Evolutionary conservation across 2,888 invertebrate species (phyloP).

Genomic region (Microchrysa polita): DNA sequence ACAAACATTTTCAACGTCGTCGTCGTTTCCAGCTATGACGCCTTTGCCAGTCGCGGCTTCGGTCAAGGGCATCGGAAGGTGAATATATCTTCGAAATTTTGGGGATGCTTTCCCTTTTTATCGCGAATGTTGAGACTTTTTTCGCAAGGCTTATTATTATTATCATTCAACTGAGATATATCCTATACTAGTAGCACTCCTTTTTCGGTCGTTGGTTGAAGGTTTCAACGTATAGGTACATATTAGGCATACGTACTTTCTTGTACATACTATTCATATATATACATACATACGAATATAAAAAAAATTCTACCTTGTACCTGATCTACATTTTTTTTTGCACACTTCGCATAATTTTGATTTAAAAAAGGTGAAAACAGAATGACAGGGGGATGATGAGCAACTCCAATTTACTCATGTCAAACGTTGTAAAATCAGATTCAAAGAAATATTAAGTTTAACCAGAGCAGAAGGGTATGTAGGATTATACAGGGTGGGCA

Average conservation of each 20-base stretch:
- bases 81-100: conserved; percentile 28
- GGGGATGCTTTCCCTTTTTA: neutral
- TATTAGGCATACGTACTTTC: too few species aligned
- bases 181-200: neutral
- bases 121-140: neutral
- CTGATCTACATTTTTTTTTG: neutral
- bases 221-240: too few species aligned
- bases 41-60: neutral
- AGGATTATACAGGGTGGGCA: too few species aligned
- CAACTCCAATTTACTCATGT: too few species aligned
- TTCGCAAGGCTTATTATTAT: neutral
- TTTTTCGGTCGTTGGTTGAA: neutral
- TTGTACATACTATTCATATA: too few species aligned
- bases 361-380: neutral
- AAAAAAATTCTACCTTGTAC: neutral
- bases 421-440: too few species aligned
- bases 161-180: neutral
- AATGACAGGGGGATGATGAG: too few species aligned
- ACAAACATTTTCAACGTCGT: too few species aligned
- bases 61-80: conserved; percentile 46
- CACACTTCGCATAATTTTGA: neutral
- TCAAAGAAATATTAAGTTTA: too few species aligned
- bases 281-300: too few species aligned
- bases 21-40: too few species aligned
- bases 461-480: too few species aligned